These are phyloP conservation scores for Elaeidobius kamerunicus DNA, from an alignment of 2,888 invertebrate species.

Conservation along the genomic window DNA sequence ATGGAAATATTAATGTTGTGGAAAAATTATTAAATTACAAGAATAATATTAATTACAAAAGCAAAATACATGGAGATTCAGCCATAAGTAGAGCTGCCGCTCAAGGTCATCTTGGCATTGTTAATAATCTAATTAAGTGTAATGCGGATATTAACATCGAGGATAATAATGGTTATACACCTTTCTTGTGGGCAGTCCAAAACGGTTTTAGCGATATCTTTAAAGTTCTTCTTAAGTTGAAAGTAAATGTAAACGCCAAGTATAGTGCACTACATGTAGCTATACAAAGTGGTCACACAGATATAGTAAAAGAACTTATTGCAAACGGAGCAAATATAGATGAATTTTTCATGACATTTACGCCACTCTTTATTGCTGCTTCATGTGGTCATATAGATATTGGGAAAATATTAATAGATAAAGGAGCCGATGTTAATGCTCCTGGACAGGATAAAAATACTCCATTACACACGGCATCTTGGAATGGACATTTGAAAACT, in stretches of 20 bases:
- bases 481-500: background rate
- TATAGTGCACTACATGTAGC: slow-evolving; percentile 6
- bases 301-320: slow-evolving; percentile 3
- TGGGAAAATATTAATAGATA: background rate
- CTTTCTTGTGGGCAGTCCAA: slow-evolving; percentile 2
- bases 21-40: background rate
- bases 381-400: slow-evolving; percentile 4
- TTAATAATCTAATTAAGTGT: background rate
- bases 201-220: background rate
- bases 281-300: slow-evolving; percentile 3
- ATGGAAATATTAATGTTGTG: slow-evolving; percentile 1
- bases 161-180: background rate
- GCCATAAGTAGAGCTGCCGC: background rate
- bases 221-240: background rate
- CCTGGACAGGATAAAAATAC: slow-evolving; percentile 1
- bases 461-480: slow-evolving; percentile 4
- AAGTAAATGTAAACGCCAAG: slow-evolving; percentile 6
- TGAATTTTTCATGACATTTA: background rate
- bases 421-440: background rate
- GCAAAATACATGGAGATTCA: background rate
- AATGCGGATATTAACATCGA: background rate
- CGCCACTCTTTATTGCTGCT: slow-evolving; percentile 2
- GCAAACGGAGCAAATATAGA: background rate
- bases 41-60: background rate
- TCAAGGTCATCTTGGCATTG: background rate